These are phyloP conservation scores for Macroramphosus scolopax DNA, from an alignment of 2,797 vertebrate species.

Conservation along the genomic window DNA sequence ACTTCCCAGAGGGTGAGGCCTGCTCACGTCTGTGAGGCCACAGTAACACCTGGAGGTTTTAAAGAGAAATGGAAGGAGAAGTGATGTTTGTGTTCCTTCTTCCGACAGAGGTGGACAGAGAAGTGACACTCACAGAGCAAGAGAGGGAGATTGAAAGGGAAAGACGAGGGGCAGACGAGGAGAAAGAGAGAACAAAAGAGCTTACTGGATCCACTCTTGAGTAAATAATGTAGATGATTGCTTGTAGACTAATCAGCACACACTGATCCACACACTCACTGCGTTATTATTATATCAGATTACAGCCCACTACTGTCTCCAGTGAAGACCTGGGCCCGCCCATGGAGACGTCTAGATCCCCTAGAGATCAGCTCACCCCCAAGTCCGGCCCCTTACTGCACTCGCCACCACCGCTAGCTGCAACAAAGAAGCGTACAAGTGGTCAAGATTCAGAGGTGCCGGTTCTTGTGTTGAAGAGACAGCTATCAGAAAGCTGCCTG, in stretches of 20 bases:
- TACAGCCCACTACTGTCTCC: slow-evolving; percentile 42
- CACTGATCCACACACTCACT: background rate
- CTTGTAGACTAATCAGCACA: too few species aligned
- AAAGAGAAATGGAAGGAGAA: too few species aligned
- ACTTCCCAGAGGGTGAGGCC: slow-evolving; percentile 60
- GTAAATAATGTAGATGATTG: too few species aligned
- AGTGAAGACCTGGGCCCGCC: slow-evolving; percentile 34
- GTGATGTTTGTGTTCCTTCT: background rate
- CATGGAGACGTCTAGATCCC: slow-evolving; percentile 11
- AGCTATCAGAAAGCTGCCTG: too few species aligned
- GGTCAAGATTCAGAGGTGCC: slow-evolving; percentile 28
- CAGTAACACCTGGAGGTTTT: too few species aligned
- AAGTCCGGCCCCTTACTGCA: slow-evolving; percentile 12
- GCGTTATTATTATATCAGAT: slow-evolving; percentile 48
- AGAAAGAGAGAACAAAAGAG: slow-evolving; percentile 15
- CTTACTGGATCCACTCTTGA: slow-evolving; percentile 34
- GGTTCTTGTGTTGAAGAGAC: background rate
- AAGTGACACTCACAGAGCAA: slow-evolving; percentile 8
- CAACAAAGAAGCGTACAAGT: background rate
- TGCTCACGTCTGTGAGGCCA: too few species aligned
- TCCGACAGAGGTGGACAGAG: slow-evolving; percentile 22
- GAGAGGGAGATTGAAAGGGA: slow-evolving; percentile 34
- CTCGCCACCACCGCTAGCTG: slow-evolving; percentile 5
- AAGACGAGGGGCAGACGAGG: slow-evolving; percentile 15
- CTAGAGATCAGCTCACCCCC: slow-evolving; percentile 56